Conservation (phyloP, 2,888 invertebrate genomes). For the Frankliniella intonsa region DNA sequence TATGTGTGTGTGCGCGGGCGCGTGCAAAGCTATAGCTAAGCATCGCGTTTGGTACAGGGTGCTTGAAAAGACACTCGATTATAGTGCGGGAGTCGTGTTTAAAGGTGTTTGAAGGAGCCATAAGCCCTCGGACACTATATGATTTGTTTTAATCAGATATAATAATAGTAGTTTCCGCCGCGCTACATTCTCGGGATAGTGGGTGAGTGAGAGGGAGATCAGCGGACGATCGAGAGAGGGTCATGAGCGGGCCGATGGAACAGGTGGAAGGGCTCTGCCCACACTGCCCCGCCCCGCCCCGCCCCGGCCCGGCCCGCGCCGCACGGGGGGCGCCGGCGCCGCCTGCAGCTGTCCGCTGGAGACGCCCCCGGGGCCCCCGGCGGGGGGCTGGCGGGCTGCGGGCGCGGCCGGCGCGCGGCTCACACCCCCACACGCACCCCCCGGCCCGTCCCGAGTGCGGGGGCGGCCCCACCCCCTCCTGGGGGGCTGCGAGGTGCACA, state of each 20-base stretch:
- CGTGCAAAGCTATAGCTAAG: too few relatives aligned
- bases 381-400: not conserved
- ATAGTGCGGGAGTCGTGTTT: too few relatives aligned
- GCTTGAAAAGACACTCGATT: too few relatives aligned
- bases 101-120: too few relatives aligned
- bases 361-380: not conserved
- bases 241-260: not conserved
- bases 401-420: not conserved
- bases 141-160: too few relatives aligned
- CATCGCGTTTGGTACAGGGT: too few relatives aligned
- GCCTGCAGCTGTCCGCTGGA: not conserved
- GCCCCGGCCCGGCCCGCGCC: too few relatives aligned
- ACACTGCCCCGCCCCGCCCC: not conserved
- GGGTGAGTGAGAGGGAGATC: not conserved
- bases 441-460: not conserved
- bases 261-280: not conserved
- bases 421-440: not conserved
- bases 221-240: too few relatives aligned
- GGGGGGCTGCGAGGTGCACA: not conserved
- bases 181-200: not conserved
- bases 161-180: too few relatives aligned
- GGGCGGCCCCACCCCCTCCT: not conserved
- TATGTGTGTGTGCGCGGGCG: too few relatives aligned
- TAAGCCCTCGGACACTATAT: too few relatives aligned
- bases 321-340: too few relatives aligned